Evolutionary conservation across 2,113 vertebrate species (phyloP).

Genomic region (Oryzias melastigma): DNA sequence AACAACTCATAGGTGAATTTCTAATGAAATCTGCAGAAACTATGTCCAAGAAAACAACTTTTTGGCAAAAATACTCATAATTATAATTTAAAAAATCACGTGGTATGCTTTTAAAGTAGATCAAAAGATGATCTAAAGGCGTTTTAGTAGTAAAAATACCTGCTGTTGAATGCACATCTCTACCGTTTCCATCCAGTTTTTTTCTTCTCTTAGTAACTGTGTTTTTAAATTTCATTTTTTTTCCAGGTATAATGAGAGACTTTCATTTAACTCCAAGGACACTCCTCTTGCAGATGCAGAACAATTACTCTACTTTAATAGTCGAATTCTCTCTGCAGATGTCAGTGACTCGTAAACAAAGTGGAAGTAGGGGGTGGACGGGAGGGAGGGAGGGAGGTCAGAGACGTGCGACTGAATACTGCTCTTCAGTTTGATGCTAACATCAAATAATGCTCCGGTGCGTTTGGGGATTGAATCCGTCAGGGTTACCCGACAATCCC

Average conservation of each 20-base stretch:
- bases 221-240: neutral
- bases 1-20: too few relatives aligned
- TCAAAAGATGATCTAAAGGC: too few relatives aligned
- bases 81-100: too few relatives aligned
- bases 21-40: too few relatives aligned
- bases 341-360: slow-evolving; percentile 67
- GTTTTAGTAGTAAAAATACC: too few relatives aligned
- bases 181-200: too few relatives aligned
- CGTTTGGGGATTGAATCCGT: slow-evolving; percentile 34
- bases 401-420: slow-evolving; percentile 5
- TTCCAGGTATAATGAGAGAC: slow-evolving; percentile 32
- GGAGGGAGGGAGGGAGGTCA: neutral
- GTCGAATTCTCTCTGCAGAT: slow-evolving; percentile 70
- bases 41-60: too few relatives aligned
- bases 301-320: slow-evolving; percentile 72
- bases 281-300: slow-evolving; percentile 62
- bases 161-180: too few relatives aligned
- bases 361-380: slow-evolving; percentile 1
- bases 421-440: slow-evolving; percentile 30
- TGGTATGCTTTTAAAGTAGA: too few relatives aligned
- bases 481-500: slow-evolving; percentile 20
- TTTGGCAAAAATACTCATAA: too few relatives aligned
- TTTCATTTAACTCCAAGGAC: slow-evolving; percentile 63
- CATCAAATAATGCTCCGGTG: slow-evolving; percentile 44
- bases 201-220: neutral